A percentile compares a stretch with the other conserved stretches of the same genome.
Conservation (phyloP, 2,888 invertebrate genomes). For the Drosophila koepferae region DNA sequence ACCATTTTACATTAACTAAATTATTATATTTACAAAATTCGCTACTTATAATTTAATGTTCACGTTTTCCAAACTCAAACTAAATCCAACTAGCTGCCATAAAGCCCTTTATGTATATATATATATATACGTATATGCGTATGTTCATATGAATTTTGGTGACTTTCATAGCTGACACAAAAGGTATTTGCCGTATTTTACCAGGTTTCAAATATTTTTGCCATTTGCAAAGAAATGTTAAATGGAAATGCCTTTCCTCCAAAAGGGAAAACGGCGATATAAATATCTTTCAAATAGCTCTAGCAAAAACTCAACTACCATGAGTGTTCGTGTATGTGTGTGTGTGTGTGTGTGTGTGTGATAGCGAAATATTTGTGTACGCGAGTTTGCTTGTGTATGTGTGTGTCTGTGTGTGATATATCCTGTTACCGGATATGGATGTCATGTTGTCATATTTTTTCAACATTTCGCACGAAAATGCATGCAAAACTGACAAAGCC, state of each 20-base stretch:
- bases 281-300: conserved; percentile 51
- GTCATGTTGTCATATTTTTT: conserved; percentile 57
- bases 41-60: neutral
- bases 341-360: conserved; percentile 10
- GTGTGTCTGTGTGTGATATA: conserved; percentile 24
- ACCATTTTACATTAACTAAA: no score
- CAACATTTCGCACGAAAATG: conserved; percentile 41
- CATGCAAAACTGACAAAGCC: conserved; percentile 31
- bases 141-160: conserved; percentile 7
- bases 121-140: neutral
- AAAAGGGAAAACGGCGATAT: conserved; percentile 41
- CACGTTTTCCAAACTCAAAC: neutral
- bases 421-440: conserved; percentile 52
- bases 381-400: conserved; percentile 10
- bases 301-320: conserved; percentile 27
- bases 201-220: conserved; percentile 50
- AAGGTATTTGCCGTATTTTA: conserved; percentile 54
- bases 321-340: neutral
- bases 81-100: neutral
- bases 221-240: conserved; percentile 55
- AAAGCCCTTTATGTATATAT: neutral
- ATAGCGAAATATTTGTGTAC: conserved; percentile 8
- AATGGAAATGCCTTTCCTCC: conserved; percentile 52
- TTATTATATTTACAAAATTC: neutral
- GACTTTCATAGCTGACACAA: conserved; percentile 35